These are phyloP conservation scores for Cylas formicarius DNA, from an alignment of 1,140 invertebrate genomes.

Conservation along the genomic window DNA sequence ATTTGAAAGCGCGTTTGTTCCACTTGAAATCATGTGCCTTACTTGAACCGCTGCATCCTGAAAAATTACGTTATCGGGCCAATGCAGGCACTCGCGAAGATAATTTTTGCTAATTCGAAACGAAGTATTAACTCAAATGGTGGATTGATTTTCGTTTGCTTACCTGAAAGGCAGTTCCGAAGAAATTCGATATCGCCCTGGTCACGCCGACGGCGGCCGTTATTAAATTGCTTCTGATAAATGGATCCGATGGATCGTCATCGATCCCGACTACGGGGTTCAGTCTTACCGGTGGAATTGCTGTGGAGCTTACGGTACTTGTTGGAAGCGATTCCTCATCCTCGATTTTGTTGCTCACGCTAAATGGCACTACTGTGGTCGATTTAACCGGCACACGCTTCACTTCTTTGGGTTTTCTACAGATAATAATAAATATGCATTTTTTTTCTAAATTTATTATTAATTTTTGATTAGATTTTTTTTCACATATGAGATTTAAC, in stretches of 20 bases:
- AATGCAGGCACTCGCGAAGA: background rate
- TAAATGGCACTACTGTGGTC: constrained; percentile 20
- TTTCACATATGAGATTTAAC: too few species aligned
- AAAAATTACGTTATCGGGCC: constrained; percentile 9
- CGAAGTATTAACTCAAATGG: background rate
- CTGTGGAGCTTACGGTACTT: constrained; percentile 16
- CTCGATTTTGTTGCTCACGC: constrained; percentile 28
- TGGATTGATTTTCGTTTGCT: background rate
- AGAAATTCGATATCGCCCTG: constrained; percentile 62
- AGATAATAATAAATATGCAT: too few species aligned
- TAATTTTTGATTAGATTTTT: too few species aligned
- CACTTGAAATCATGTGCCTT: constrained; percentile 21
- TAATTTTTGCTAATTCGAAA: background rate
- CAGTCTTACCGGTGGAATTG: constrained; percentile 33
- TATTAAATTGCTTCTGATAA: constrained; percentile 54
- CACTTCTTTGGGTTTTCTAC: constrained; percentile 5
- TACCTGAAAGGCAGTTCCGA: constrained; percentile 67
- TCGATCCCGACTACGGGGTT: constrained; percentile 36
- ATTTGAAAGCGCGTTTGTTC: constrained; percentile 10
- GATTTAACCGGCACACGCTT: constrained; percentile 2
- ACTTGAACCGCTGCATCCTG: constrained; percentile 30
- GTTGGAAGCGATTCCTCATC: constrained; percentile 25
- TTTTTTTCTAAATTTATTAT: too few species aligned
- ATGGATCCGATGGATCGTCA: constrained; percentile 30
- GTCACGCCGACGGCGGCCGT: constrained; percentile 64